Evolutionary conservation across 2,113 vertebrate species (phyloP).

Genomic region (Telmatochromis sp.): DNA sequence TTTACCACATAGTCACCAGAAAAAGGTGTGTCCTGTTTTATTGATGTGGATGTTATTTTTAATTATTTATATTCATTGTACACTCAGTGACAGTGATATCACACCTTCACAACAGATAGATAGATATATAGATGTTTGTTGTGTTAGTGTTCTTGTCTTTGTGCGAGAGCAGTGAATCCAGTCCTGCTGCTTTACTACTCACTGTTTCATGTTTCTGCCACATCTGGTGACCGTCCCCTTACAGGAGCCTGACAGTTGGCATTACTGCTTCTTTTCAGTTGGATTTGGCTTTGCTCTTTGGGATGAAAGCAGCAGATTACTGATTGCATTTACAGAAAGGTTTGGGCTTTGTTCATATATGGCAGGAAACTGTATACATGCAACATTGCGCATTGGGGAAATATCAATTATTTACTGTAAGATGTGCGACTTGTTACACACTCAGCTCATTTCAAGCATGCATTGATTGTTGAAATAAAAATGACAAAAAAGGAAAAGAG

Average conservation of each 20-base stretch:
- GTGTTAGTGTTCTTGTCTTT: background rate
- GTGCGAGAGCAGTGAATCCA: background rate
- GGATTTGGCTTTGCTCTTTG: background rate
- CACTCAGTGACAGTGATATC: background rate
- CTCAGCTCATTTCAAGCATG: background rate
- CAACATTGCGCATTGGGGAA: constrained; percentile 10
- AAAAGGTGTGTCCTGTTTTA: background rate
- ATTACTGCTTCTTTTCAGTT: constrained; percentile 34
- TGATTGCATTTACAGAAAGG: constrained; percentile 10
- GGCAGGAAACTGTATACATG: background rate
- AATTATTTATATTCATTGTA: background rate
- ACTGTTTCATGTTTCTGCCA: background rate
- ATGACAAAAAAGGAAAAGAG: background rate
- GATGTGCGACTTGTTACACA: background rate
- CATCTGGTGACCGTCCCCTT: constrained; percentile 1
- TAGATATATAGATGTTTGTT: background rate
- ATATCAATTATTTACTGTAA: constrained; percentile 19
- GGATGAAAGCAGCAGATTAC: background rate
- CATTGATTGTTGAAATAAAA: background rate
- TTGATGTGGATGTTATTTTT: background rate
- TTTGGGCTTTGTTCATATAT: background rate
- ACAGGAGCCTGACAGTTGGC: constrained; percentile 42
- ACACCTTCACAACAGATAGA: background rate
- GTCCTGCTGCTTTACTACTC: background rate
- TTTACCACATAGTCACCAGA: background rate